Evolutionary conservation across 2,797 vertebrate genomes (phyloP).

Genomic region (Pseudochirops cupreus): DNA sequence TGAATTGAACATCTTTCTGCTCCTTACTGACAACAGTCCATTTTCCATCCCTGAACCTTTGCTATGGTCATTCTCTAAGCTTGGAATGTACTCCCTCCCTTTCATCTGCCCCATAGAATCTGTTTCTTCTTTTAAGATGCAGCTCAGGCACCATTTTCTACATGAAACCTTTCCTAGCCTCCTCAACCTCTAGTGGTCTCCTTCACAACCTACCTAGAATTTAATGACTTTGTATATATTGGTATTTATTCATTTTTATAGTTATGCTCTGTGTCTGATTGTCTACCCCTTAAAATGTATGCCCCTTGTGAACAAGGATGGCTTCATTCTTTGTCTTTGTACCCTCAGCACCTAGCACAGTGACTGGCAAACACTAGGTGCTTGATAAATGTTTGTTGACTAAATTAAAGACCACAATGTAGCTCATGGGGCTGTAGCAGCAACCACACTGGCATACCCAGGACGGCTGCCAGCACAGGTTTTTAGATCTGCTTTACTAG

Average conservation of each 20-base stretch:
- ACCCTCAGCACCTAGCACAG: background rate
- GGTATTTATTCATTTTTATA: background rate
- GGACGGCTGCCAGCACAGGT: too few species aligned
- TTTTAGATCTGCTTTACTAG: too few species aligned
- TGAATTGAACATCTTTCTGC: background rate
- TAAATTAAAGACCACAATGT: constrained; percentile 17
- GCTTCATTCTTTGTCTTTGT: background rate
- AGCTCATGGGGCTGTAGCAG: background rate
- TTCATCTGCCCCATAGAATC: background rate
- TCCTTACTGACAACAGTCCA: background rate
- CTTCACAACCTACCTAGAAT: background rate
- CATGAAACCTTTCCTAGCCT: background rate
- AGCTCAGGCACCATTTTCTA: background rate
- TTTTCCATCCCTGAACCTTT: background rate
- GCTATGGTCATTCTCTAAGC: background rate
- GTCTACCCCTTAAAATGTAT: background rate
- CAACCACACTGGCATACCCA: too few species aligned
- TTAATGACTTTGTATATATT: too few species aligned
- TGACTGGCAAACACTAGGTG: background rate
- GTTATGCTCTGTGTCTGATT: background rate
- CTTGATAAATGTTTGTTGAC: background rate
- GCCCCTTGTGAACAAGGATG: background rate
- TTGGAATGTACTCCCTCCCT: background rate
- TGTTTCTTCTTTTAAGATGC: background rate
- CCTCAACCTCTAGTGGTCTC: background rate